Conservation (phyloP, 2,888 invertebrate genomes). For the Agrotis clavis region DNA sequence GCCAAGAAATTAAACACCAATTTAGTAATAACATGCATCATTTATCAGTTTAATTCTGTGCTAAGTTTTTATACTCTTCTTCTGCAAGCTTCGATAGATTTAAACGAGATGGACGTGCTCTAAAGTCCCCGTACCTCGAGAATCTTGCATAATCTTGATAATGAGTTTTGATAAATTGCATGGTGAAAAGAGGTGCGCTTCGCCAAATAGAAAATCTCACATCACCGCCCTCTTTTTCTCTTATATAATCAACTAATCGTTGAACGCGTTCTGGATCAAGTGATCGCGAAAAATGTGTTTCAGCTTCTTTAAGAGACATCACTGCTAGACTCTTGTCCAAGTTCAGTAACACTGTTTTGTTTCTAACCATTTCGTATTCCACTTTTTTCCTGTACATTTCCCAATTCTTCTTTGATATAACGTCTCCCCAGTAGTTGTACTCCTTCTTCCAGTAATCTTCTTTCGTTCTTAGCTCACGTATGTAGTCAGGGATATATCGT, state of each 20-base stretch:
- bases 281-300: background rate
- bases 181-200: background rate
- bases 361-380: background rate
- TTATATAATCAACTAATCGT: background rate
- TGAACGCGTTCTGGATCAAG: constrained; percentile 14
- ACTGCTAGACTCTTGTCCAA: background rate
- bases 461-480: constrained; percentile 4
- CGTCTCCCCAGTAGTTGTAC: background rate
- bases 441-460: constrained; percentile 11
- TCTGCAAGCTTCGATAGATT: background rate
- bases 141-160: background rate
- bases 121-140: background rate
- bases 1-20: background rate
- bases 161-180: accelerated
- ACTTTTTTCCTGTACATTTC: constrained; percentile 2
- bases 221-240: background rate
- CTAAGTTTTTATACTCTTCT: background rate
- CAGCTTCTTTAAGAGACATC: background rate
- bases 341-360: background rate
- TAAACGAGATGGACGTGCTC: background rate
- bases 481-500: constrained; percentile 11
- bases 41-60: background rate
- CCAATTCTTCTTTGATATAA: constrained; percentile 15
- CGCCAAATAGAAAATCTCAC: accelerated
- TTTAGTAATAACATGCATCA: too few relatives aligned